Evolutionary conservation across 1,140 invertebrate species (phyloP), one percentile per base, ranked within the genome.

Genomic region (Tetramorium parvispinum): DNA sequence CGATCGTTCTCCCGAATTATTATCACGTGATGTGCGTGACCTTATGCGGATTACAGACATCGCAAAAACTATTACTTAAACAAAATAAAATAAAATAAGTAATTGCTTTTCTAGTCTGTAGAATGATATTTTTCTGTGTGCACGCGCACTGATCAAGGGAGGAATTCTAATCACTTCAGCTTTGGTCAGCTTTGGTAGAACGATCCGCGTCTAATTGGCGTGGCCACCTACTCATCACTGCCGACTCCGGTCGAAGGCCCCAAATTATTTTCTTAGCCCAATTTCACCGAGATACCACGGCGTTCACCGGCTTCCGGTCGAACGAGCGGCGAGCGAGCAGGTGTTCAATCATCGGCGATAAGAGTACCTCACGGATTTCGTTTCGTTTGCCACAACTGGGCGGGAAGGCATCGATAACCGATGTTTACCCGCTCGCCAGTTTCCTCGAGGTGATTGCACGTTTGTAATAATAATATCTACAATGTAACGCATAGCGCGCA

Each of bases 261-360:
- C 75, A 85, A 89, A 90, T 87, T 65, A 81, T 89, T 68, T 71
- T 75, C 57, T 40, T 66, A 85, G 85, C 81, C 79, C 66, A 90
- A 90, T 90, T 90, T 90, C 68, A 79, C 61, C 18, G 21, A 43
- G 63, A 27, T 68, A 40, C 51, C 57, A 55, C 51, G n/a, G 13
- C 37, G 37, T 32, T 24, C 3, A n/a, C 8, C 21, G 21, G 27
- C 49, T 76, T 71, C 51, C 13, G 5, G 0, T 53, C 11, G 24
- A 21, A 4, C 24, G 57, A 32, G 75, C 49, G 27, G 11, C 55
- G 55, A 61, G n/a, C 53, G 37, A 55, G 13, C 27, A 27, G 63
- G 46, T 78, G 37, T 65, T 8, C 27, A 78, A 85, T 85, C 70
- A 49, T 63, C 21, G 4, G 2, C 71, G 73, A 76, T 85, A 77